A percentile compares a stretch with the other conserved stretches of the same genome.
These are phyloP conservation scores for Coilia nasus DNA, from an alignment of 2,797 vertebrate genomes.

Conservation along the genomic window DNA sequence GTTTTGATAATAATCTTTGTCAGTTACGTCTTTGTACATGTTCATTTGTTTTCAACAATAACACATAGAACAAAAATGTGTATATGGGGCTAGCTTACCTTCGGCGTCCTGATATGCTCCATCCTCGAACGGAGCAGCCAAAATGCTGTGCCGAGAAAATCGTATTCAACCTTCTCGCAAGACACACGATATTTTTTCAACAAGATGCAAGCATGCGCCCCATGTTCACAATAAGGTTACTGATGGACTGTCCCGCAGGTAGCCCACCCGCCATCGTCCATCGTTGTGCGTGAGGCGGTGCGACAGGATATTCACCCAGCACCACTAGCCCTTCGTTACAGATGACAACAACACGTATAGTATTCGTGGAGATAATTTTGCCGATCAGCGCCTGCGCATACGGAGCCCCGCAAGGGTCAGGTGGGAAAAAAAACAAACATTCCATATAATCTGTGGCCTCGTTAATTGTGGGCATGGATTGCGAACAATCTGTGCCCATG, in stretches of 20 bases:
- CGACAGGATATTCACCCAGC: slow-evolving; percentile 5
- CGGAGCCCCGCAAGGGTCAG: background rate
- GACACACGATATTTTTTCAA: slow-evolving; percentile 23
- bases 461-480: no score
- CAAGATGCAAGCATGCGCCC: background rate
- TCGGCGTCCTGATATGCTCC: slow-evolving; percentile 61
- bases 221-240: slow-evolving; percentile 19
- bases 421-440: no score
- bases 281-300: background rate
- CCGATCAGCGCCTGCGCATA: slow-evolving; percentile 43
- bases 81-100: slow-evolving; percentile 47
- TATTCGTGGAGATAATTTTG: slow-evolving; percentile 21
- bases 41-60: no score
- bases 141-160: slow-evolving; percentile 48
- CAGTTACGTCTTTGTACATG: no score
- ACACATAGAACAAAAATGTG: background rate
- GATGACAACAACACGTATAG: slow-evolving; percentile 35
- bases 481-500: no score
- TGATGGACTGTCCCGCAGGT: background rate
- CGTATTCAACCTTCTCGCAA: background rate
- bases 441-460: no score
- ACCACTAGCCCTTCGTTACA: slow-evolving; percentile 21
- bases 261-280: slow-evolving; percentile 29
- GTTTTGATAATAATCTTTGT: no score
- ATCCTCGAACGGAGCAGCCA: slow-evolving; percentile 47